A percentile compares a stretch with the other conserved stretches of the same genome.
These are phyloP conservation scores for Numida meleagris DNA, from an alignment of 2,113 vertebrate genomes.

Conservation along the genomic window DNA sequence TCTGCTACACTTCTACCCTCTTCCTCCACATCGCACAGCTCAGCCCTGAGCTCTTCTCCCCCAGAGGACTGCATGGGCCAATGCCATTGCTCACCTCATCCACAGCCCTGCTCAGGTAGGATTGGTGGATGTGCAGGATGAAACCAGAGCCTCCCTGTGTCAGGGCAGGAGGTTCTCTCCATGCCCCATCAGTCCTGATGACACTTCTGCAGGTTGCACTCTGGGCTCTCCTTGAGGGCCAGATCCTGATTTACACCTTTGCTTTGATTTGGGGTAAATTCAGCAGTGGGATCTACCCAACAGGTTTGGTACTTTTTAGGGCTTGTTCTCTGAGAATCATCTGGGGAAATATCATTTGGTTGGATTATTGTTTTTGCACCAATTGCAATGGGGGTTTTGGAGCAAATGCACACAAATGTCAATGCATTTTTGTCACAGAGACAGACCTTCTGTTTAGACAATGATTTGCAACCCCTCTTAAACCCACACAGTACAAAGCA, in stretches of 20 bases:
- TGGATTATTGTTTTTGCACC: background rate
- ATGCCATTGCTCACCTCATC: background rate
- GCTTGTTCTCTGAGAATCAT: background rate
- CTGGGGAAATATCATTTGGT: background rate
- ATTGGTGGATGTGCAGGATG: background rate
- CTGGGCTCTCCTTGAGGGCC: background rate
- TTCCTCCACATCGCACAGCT: background rate
- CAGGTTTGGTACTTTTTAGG: background rate
- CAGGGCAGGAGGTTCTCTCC: background rate
- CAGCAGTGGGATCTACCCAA: background rate
- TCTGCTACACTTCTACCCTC: background rate
- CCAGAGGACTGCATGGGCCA: background rate
- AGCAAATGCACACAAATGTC: background rate
- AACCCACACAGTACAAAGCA: background rate
- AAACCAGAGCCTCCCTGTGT: background rate
- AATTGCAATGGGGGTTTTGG: background rate
- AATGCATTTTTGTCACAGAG: background rate
- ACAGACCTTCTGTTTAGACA: background rate
- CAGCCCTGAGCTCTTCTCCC: background rate
- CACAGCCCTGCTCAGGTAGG: background rate
- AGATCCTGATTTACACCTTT: background rate
- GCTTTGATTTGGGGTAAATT: background rate
- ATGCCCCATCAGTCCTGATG: rapidly evolving
- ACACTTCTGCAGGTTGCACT: background rate
- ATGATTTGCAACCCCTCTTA: background rate